Conservation (phyloP, 2,797 vertebrate species). For the Rhinella marina region DNA sequence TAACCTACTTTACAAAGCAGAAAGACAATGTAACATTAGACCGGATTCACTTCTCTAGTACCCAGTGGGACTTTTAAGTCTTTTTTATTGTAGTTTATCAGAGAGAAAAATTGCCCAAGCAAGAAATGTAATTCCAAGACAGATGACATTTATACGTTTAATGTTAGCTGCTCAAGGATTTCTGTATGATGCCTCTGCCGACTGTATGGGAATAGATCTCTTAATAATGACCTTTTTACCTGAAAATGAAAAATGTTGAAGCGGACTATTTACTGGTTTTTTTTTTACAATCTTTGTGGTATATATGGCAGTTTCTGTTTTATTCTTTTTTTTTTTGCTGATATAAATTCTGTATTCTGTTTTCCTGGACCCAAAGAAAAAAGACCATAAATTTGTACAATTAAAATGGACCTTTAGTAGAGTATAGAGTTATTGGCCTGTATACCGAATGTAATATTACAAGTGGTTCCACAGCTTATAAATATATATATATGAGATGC, state of each 20-base stretch:
- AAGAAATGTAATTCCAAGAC: conserved; percentile 62
- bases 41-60: conserved; percentile 27
- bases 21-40: conserved; percentile 41
- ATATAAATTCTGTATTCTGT: neutral
- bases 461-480: neutral
- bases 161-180: conserved; percentile 62
- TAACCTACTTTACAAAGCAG: conserved; percentile 27
- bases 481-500: neutral
- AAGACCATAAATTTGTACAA: conserved; percentile 24
- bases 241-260: conserved; percentile 59
- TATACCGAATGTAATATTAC: neutral
- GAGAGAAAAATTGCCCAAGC: conserved; percentile 60
- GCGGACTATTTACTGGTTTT: conserved; percentile 60
- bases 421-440: neutral
- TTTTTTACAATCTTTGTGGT: conserved; percentile 44
- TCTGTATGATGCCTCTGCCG: conserved; percentile 48
- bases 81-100: conserved; percentile 62
- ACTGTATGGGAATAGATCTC: conserved; percentile 57
- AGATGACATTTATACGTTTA: conserved; percentile 63
- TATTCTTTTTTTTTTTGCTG: conserved; percentile 22
- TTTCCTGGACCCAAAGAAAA: neutral
- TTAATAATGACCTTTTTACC: conserved; percentile 63
- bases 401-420: neutral
- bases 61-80: conserved; percentile 48
- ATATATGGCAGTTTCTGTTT: conserved; percentile 35